phyloP scores from a whole-genome alignment of 2,888 invertebrate genomes.

The Sinelater perroti region DNA sequence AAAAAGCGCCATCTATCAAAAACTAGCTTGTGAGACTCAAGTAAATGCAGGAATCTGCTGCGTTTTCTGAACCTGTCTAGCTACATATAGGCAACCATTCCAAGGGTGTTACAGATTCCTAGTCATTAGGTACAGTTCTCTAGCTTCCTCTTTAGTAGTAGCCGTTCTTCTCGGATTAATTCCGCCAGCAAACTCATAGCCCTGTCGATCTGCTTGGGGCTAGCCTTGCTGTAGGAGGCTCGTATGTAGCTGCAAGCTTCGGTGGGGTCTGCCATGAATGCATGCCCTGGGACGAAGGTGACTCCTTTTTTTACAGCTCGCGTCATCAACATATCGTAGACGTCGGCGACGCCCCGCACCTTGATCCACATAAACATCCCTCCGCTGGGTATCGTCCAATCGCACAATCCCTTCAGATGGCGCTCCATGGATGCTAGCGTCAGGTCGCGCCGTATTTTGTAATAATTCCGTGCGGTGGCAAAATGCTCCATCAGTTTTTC shows the following conservation, averaged over 20 bases:
- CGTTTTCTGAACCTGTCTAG: too few relatives aligned
- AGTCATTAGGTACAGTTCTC: slow-evolving; percentile 53
- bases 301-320: slow-evolving; percentile 74
- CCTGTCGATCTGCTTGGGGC: slow-evolving; percentile 70
- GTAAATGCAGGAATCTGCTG: too few relatives aligned
- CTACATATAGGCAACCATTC: too few relatives aligned
- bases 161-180: slow-evolving; percentile 69
- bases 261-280: slow-evolving; percentile 71
- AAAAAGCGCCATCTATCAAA: too few relatives aligned
- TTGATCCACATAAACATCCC: slow-evolving; percentile 85
- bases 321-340: slow-evolving; percentile 76
- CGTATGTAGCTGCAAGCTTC: slow-evolving; percentile 74
- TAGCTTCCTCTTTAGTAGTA: slow-evolving; percentile 57
- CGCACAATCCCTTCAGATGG: slow-evolving; percentile 69
- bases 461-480: slow-evolving; percentile 67
- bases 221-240: slow-evolving; percentile 75
- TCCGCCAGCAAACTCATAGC: slow-evolving; percentile 69
- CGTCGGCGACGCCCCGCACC: slow-evolving; percentile 73
- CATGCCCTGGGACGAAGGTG: slow-evolving; percentile 78
- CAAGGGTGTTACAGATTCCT: too few relatives aligned
- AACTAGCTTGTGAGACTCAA: too few relatives aligned
- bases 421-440: slow-evolving; percentile 69
- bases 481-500: slow-evolving; percentile 70
- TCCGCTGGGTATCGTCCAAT: slow-evolving; percentile 73
- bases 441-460: slow-evolving; percentile 69